Conservation (phyloP, 2,797 vertebrate species). For the Neopelma chrysocephalum region DNA sequence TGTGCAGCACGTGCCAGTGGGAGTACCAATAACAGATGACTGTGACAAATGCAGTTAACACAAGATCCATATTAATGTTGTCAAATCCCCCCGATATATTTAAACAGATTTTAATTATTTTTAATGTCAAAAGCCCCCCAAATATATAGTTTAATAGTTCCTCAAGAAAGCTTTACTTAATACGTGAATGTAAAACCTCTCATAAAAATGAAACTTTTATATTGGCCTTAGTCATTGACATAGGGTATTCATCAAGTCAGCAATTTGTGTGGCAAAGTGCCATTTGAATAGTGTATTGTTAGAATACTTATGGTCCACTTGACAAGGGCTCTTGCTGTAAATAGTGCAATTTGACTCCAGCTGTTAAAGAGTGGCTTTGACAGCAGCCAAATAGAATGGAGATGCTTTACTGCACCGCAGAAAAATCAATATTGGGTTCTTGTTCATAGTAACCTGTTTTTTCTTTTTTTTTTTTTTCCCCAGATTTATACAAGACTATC, state of each 20-base stretch:
- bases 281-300: constrained; percentile 86
- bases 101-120: constrained; percentile 82
- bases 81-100: constrained; percentile 77
- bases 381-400: constrained; percentile 92
- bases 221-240: constrained; percentile 75
- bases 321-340: constrained; percentile 92
- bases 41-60: constrained; percentile 82
- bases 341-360: constrained; percentile 99
- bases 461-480: constrained; percentile 63
- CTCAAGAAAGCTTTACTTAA: constrained; percentile 74
- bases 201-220: constrained; percentile 80
- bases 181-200: constrained; percentile 75
- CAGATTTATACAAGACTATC: constrained; percentile 78
- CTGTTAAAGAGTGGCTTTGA: constrained; percentile 97
- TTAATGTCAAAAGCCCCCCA: constrained; percentile 51
- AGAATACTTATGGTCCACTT: constrained; percentile 86
- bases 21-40: constrained; percentile 73
- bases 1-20: constrained; percentile 76
- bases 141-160: constrained; percentile 71
- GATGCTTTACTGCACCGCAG: constrained; percentile 87
- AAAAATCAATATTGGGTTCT: constrained; percentile 96
- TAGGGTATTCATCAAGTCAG: constrained; percentile 82
- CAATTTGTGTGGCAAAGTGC: constrained; percentile 85
- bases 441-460: constrained; percentile 91
- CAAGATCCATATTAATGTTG: constrained; percentile 80